Conservation (phyloP, 2,888 invertebrate genomes). For the Drosophila neoperkinsi region DNA sequence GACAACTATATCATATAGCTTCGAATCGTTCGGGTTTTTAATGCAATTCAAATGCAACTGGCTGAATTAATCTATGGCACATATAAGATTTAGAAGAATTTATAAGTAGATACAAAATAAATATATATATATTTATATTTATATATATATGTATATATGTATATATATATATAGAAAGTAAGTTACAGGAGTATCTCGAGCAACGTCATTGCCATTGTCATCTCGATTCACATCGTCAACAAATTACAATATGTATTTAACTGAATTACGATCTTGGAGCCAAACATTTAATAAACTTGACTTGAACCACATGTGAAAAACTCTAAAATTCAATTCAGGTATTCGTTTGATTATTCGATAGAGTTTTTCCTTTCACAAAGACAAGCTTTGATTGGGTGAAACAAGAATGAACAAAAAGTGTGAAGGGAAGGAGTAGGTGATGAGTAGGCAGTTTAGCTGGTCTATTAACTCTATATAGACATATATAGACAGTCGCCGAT, state of each 20-base stretch:
- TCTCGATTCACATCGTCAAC: too few relatives aligned
- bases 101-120: too few relatives aligned
- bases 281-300: too few relatives aligned
- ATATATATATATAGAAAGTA: too few relatives aligned
- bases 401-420: neutral
- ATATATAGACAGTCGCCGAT: neutral
- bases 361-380: neutral
- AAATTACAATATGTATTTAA: too few relatives aligned
- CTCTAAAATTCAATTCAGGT: neutral
- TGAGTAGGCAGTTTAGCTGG: neutral
- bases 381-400: neutral
- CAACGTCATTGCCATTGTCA: too few relatives aligned
- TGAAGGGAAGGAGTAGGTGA: neutral
- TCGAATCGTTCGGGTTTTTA: neutral
- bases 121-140: neutral
- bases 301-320: neutral
- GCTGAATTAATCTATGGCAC: neutral
- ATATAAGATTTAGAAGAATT: neutral
- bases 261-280: too few relatives aligned
- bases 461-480: neutral
- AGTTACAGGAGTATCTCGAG: too few relatives aligned
- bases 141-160: neutral
- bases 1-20: neutral
- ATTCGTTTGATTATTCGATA: neutral
- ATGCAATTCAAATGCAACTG: neutral